Base-by-base conservation (phyloP, 2,113 vertebrate species). In the Callopanchax toddi region DNA sequence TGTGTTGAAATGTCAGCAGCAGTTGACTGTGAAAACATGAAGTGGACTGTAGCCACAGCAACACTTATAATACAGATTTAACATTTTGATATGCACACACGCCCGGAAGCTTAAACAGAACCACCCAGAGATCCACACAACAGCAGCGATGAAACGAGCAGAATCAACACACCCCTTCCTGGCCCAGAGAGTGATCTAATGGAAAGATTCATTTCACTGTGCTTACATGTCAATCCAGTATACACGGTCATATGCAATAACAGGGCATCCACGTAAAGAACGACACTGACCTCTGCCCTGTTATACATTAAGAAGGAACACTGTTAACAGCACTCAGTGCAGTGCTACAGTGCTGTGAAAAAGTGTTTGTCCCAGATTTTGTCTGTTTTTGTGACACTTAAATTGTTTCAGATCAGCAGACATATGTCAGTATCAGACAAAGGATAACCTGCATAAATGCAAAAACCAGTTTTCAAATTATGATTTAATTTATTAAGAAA, bases 1-100 rank as follows among this genome's bases (percentile, higher is more conserved):
- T 62, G 32, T 57, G 10, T 70, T 60, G 23, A 70, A 62, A 74
- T 57, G 54, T 74, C 45, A 73, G 23, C 53, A 60, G 63, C 54
- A 34, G 60, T 51, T 32, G 26, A 45, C 54, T 62, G 51, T 74
- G 43, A 68, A 32, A 66, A 51, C 18, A 74, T 36, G 23, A 45
- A 29, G 21, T 44, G 52, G 50, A 79, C 43, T 18, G 21, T 50
- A 55, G 39, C 54, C 56, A 45, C 46, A 59, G 40, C 36, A 51
- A 44, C 8, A 46, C 52, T 52, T 44, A 22, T 63, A 42, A 59
- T 48, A 43, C 60, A 74, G 32, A 34, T 49, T 60, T 23, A 53
- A 53, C 20, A 20, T 67, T 58, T 63, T 51, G 29, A 73, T 60
- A 61, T 43, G 52, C 50, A 60, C 50, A 63, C 3, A 13, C 10